Evolutionary conservation across 2,113 vertebrate species (phyloP), one percentile per base, ranked within the genome.

Genomic region (Ranitomeya imitator): DNA sequence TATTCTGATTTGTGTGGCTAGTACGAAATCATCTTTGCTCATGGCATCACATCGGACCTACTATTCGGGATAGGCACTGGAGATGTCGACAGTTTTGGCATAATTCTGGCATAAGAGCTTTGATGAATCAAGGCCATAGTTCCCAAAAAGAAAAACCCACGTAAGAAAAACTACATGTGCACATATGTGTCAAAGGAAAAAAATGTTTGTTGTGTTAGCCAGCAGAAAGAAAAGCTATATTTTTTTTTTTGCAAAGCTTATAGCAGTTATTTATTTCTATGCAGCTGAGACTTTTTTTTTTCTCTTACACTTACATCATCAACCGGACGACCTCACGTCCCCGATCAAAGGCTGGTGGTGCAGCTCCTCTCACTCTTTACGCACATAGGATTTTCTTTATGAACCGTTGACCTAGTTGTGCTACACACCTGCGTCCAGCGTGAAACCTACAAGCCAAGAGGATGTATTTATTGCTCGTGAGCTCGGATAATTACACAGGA

Each of bases 321-420:
- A 37, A 45, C 57, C 18, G 16, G 55, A 10, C 8, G 6, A 37
- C 79, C 57, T 37, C 15, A 10, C 15, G 23, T 60, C 79, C 26
- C 79, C 21, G 54, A 31, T 59, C 78, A 59, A 79, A 79, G 54
- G 55, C 54, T 18, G n/a, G 55, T 59, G 12, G 55, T 79, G 14
- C n/a, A 79, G 55, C 57, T 60, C 55, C 21, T 23, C 52, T 26
- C 13, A 23, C 21, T 14, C 74, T 18, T 3, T 60, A 4, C 21
- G 19, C 14, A 16, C 14, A 31, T 31, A 80, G 16, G 14, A 15
- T 57, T 4, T 52, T 26, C 37, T 57, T 14, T 57, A 13, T 79
- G 52, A 79, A 57, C 77, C 57, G 21, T 80, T 80, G 55, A 60
- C 79, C 79, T 61, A 37, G 3, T 37, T 81, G 23, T 81, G 18